These are phyloP conservation scores for Podargus strigoides DNA, from an alignment of 2,797 vertebrate genomes.

Conservation along the genomic window DNA sequence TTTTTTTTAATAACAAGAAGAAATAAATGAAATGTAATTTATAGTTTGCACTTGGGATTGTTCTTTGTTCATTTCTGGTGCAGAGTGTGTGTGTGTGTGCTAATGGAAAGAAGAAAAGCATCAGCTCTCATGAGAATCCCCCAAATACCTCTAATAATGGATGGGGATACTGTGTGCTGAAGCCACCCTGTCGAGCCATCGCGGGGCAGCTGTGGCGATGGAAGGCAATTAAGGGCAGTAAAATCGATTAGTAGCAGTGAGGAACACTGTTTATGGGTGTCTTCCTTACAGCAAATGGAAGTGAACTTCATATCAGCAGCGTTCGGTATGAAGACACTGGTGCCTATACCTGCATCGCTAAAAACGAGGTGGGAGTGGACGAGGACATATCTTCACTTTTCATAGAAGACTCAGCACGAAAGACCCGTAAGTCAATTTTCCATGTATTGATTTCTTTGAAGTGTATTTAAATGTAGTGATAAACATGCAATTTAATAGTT, in stretches of 20 bases:
- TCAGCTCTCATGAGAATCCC: not conserved
- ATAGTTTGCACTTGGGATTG: not conserved
- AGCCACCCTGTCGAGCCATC: not conserved
- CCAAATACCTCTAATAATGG: not conserved
- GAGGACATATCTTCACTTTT: constrained; percentile 97
- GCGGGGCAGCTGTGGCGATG: rapidly evolving
- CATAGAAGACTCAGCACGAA: constrained; percentile 92
- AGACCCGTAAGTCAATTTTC: constrained; percentile 83
- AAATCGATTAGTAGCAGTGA: not conserved
- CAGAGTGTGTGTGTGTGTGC: not conserved
- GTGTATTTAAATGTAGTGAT: not conserved
- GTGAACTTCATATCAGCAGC: constrained; percentile 88
- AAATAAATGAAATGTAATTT: not conserved
- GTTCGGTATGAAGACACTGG: constrained; percentile 97
- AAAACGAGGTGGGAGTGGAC: constrained; percentile 95
- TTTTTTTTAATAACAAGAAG: not conserved
- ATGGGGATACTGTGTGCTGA: not conserved
- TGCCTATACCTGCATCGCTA: constrained; percentile 96
- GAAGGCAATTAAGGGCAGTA: not conserved
- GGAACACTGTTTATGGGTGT: not conserved
- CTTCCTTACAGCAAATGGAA: constrained; percentile 83
- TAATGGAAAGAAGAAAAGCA: not conserved
- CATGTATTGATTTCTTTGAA: not conserved
- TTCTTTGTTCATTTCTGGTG: not conserved
- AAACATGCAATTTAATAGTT: not conserved